Percentiles rank a stretch among this genome's conserved stretches.
These are phyloP conservation scores for Poicephalus gulielmi DNA, from an alignment of 2,113 vertebrate genomes.

Conservation along the genomic window DNA sequence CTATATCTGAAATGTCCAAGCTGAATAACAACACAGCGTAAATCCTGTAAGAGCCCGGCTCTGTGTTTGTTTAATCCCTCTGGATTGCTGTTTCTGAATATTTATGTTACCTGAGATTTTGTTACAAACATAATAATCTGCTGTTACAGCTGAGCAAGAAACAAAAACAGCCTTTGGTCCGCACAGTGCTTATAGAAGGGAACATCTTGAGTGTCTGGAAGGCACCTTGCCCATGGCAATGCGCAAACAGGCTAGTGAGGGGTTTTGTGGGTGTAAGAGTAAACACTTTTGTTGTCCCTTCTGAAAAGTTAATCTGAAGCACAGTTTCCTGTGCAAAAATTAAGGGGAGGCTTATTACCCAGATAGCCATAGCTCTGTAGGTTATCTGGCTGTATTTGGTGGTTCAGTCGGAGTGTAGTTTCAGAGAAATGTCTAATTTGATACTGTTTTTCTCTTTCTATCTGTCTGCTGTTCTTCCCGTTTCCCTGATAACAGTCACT, in stretches of 20 bases:
- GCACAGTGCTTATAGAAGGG: not conserved
- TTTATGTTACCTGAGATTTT: constrained; percentile 47
- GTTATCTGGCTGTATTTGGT: not conserved
- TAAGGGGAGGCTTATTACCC: not conserved
- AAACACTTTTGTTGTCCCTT: not conserved
- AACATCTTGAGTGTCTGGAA: not conserved
- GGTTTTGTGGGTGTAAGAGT: not conserved
- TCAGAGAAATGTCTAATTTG: not conserved
- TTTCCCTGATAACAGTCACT: not conserved
- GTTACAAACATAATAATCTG: not conserved
- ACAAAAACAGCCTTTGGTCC: not conserved
- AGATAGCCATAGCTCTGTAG: not conserved
- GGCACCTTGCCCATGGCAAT: not conserved
- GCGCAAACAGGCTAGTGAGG: not conserved
- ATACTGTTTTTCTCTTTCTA: not conserved
- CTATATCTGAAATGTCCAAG: not conserved
- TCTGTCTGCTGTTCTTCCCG: not conserved
- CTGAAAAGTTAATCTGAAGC: constrained; percentile 14
- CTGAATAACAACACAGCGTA: not conserved
- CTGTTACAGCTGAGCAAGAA: not conserved
- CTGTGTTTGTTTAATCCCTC: not conserved
- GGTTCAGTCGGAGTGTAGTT: not conserved
- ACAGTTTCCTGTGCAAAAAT: not conserved
- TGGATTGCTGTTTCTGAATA: not conserved
- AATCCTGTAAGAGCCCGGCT: not conserved